phyloP scores from a whole-genome alignment of 2,888 invertebrate species.

The Heliconius sara region DNA sequence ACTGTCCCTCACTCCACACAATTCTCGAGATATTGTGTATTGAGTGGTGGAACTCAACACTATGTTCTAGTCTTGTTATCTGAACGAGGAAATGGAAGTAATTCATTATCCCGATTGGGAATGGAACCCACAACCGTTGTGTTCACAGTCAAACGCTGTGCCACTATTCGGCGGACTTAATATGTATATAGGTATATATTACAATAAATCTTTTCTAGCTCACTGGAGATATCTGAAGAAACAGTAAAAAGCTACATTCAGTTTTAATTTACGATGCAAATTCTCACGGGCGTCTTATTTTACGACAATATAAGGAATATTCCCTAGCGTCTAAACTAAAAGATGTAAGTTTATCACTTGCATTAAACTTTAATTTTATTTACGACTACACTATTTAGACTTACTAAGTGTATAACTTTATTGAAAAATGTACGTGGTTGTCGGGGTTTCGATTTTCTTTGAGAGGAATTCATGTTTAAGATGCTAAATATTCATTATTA shows the following conservation, averaged over 20 bases:
- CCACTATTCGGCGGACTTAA: too few relatives aligned
- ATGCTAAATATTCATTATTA: too few relatives aligned
- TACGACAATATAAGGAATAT: not conserved
- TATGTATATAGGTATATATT: not conserved
- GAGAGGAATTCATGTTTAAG: too few relatives aligned
- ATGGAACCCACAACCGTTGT: not conserved
- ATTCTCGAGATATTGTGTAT: not conserved
- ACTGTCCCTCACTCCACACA: not conserved
- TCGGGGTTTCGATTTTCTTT: not conserved
- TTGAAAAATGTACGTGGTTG: not conserved
- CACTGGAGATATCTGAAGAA: not conserved
- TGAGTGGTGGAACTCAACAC: not conserved
- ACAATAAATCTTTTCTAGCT: not conserved
- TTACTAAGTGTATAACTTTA: not conserved
- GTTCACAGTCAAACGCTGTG: too few relatives aligned
- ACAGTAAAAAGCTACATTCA: not conserved
- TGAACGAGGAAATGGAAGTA: not conserved
- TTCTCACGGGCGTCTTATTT: not conserved
- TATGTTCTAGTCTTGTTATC: not conserved
- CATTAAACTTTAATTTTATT: not conserved
- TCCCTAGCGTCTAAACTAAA: not conserved
- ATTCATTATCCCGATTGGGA: not conserved
- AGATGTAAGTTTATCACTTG: not conserved
- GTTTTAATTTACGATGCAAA: not conserved
- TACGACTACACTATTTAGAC: not conserved